A percentile compares a stretch with the other conserved stretches of the same genome.
Evolutionary conservation across 2,888 invertebrate species (phyloP).

Genomic region (Lydus trimaculatus): DNA sequence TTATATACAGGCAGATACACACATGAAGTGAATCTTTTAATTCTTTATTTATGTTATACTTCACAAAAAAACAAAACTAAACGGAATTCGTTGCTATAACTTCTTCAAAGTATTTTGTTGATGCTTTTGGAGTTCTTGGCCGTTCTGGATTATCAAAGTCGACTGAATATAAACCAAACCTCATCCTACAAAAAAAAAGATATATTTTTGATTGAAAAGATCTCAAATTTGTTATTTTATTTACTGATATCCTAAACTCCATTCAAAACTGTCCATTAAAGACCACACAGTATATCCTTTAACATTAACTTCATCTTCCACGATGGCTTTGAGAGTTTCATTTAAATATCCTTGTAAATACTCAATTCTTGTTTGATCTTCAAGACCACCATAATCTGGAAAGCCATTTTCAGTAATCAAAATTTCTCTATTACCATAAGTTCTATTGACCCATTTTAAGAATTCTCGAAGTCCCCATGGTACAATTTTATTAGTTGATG

Average conservation of each 20-base stretch:
- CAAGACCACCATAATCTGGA: constrained; percentile 63
- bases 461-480: constrained; percentile 69
- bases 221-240: not conserved
- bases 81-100: constrained; percentile 58
- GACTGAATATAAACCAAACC: constrained; percentile 74
- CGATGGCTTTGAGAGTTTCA: constrained; percentile 51
- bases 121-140: constrained; percentile 70
- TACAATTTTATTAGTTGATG: constrained; percentile 47
- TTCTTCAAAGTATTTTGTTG: constrained; percentile 65
- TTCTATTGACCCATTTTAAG: constrained; percentile 66
- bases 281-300: constrained; percentile 59
- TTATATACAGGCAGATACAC: no score
- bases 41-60: no score
- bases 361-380: constrained; percentile 64
- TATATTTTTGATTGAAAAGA: not conserved
- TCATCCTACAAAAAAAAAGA: constrained; percentile 62
- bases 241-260: constrained; percentile 59
- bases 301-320: constrained; percentile 55
- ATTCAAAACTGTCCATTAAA: constrained; percentile 53
- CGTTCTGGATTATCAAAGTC: constrained; percentile 68
- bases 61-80: not conserved
- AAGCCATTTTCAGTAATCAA: constrained; percentile 70
- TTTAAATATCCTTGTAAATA: constrained; percentile 58
- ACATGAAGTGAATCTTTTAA: no score
- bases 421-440: constrained; percentile 66